Conservation (phyloP, 23 tunicate species). For the Phallusia fumigata region DNA sequence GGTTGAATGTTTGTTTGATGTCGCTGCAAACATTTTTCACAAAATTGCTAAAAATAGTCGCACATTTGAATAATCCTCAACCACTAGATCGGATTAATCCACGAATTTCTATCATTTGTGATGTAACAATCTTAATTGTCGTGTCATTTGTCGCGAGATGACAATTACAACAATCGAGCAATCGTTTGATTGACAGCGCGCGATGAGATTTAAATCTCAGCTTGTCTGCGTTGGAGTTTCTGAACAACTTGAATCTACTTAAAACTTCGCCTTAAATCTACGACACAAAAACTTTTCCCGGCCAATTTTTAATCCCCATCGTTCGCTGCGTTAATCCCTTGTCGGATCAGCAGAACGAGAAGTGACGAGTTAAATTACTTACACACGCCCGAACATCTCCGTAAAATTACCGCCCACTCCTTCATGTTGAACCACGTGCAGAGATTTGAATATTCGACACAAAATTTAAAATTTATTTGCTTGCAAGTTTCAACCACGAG, state of each 20-base stretch:
- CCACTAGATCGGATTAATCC: not conserved
- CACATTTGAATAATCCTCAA: not conserved
- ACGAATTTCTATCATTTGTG: conserved; percentile 5
- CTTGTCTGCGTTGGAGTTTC: not conserved
- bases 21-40: not conserved
- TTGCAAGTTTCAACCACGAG: too few species aligned
- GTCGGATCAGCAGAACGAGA: not conserved
- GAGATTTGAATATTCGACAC: too few species aligned
- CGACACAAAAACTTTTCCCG: not conserved
- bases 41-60: not conserved
- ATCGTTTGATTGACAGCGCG: not conserved
- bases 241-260: not conserved
- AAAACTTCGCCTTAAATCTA: not conserved
- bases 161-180: conserved; percentile 12
- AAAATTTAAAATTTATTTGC: too few species aligned
- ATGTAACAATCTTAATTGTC: conserved; percentile 13
- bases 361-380: not conserved
- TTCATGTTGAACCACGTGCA: too few species aligned
- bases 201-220: not conserved
- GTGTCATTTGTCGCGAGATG: conserved; percentile 11
- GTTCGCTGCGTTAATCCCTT: not conserved
- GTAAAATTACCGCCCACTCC: not conserved
- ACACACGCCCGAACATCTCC: not conserved
- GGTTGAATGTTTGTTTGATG: not conserved
- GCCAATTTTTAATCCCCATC: not conserved